phyloP scores from a whole-genome alignment of 2,113 vertebrate genomes.

The Nannospalax galili region DNA sequence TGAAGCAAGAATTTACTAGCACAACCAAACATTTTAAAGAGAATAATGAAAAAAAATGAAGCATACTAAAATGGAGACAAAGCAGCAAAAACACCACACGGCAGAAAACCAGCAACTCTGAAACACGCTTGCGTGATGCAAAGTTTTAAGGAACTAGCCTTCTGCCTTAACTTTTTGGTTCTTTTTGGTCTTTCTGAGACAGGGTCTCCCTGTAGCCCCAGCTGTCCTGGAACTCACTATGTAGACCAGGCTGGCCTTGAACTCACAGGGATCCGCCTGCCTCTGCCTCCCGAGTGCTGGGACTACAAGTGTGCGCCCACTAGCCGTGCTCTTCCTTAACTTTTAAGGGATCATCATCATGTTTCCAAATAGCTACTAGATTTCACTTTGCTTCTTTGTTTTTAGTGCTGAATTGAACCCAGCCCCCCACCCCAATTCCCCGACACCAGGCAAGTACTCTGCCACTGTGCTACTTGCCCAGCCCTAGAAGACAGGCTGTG shows the following conservation, averaged over 20 bases:
- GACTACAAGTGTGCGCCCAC: too few relatives aligned
- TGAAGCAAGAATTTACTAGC: neutral
- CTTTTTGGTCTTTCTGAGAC: too few relatives aligned
- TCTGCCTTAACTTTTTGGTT: neutral
- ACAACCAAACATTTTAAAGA: neutral
- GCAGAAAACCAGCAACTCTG: rapidly evolving
- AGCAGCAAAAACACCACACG: too few relatives aligned
- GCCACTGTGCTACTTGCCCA: neutral
- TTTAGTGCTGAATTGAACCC: neutral
- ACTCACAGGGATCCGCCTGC: too few relatives aligned
- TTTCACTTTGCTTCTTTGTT: neutral
- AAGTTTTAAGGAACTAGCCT: rapidly evolving
- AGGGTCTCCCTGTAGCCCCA: too few relatives aligned
- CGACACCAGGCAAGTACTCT: neutral
- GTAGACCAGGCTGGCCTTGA: too few relatives aligned
- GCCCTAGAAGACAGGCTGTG: neutral
- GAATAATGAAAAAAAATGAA: neutral
- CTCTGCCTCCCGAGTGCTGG: too few relatives aligned
- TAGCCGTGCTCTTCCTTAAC: too few relatives aligned
- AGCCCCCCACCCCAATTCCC: neutral
- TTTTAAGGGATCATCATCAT: too few relatives aligned
- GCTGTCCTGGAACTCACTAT: too few relatives aligned
- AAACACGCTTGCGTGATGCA: rapidly evolving
- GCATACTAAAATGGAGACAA: rapidly evolving
- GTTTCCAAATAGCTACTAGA: neutral